These are phyloP conservation scores for Syngnathus acus DNA, from an alignment of 2,797 vertebrate genomes.

Conservation along the genomic window DNA sequence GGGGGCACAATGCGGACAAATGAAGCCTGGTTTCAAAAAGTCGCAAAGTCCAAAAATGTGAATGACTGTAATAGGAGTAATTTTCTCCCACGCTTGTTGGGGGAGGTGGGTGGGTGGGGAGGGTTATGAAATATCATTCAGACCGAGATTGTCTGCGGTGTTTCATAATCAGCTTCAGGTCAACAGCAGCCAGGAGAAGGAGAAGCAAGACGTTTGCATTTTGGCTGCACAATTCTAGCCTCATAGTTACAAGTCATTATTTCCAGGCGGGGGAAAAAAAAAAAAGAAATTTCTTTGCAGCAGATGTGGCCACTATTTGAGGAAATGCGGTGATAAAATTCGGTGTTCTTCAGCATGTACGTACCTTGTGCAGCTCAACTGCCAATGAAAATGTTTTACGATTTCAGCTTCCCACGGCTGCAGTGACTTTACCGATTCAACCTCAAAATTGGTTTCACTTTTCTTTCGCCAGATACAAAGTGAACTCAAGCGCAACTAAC, in stretches of 20 bases:
- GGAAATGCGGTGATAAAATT: neutral
- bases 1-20: slow-evolving; percentile 19
- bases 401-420: neutral
- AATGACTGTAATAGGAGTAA: slow-evolving; percentile 10
- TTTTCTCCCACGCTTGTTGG: neutral
- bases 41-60: neutral
- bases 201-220: too few species aligned
- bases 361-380: neutral
- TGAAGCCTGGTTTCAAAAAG: slow-evolving; percentile 25
- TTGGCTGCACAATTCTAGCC: neutral
- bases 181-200: too few species aligned
- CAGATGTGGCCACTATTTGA: neutral
- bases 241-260: neutral
- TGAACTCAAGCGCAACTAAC: slow-evolving; percentile 10
- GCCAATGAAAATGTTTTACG: neutral
- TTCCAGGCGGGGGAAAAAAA: neutral
- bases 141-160: neutral
- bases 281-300: too few species aligned
- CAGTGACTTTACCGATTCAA: neutral
- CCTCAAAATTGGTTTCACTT: neutral
- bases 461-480: neutral
- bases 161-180: too few species aligned
- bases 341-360: too few species aligned
- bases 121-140: slow-evolving; percentile 13
- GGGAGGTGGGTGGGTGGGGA: neutral